Evolutionary conservation across 2,113 vertebrate genomes (phyloP), one percentile per base, ranked within the genome.

Genomic region (Microtus ochrogaster): DNA sequence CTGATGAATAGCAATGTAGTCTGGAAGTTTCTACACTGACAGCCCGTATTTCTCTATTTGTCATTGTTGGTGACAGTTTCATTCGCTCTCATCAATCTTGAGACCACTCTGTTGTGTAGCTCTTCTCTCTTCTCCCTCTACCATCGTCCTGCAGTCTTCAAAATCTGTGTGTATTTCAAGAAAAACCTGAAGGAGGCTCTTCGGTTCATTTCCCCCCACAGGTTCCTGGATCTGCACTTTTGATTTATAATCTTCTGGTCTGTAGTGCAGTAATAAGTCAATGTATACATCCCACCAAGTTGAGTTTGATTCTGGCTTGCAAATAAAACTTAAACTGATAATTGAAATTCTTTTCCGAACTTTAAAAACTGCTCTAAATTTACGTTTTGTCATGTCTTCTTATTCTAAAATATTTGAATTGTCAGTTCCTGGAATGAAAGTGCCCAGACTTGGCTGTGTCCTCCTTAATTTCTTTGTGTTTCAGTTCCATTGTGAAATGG

Each of bases 281-380:
- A 21, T 5, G 39, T 52, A 28, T 2, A 6, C 14, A 73, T 47
- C 7, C 22, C 39, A 13, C 66, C 3, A 5, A 52, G 9, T 92
- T 47, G 70, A 86, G 49, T 78, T 78, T 63, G 4, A 86, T 61
- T 85, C 78, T 95, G 30, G 9, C 52, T 55, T 70, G 14, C 33
- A 82, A 91, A 91, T 89, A 17, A 76, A 72, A 92, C 47, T 55
- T 44, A 89, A 89, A 70, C 30, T 87, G 28, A 36, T 92, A 85
- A 91, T 61, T 73, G 44, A 8, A 7, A 19, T 89, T 88, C 11
- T 91, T 65, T 26, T 26, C 85, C 55, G 30, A 61, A 14, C 10
- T 93, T 93, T n/a, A 47, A 95, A 86, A 55, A 30, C 7, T 78
- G 52, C 58, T 17, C 70, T 61, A 44, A 47, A 2, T 49, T 73